A percentile compares a stretch with the other conserved stretches of the same genome.
Conservation (phyloP, 2,888 invertebrate species). For the Drosophila longiperda region DNA sequence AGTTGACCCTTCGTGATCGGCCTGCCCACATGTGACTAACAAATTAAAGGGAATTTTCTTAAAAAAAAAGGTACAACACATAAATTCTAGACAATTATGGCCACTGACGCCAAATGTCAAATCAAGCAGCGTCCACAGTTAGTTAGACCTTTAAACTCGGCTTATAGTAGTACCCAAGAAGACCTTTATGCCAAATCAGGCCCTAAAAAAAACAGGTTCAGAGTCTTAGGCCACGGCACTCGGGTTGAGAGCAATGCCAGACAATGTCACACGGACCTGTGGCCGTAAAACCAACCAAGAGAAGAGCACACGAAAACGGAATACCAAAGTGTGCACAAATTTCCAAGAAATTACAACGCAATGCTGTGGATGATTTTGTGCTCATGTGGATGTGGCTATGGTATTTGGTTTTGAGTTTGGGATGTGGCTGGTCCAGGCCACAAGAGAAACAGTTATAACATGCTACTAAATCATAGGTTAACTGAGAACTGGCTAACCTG, state of each 20-base stretch:
- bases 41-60: conserved; percentile 66
- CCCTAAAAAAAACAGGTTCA: conserved; percentile 78
- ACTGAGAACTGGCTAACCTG: conserved; percentile 67
- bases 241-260: conserved; percentile 57
- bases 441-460: conserved; percentile 81
- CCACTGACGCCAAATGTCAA: conserved; percentile 82
- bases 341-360: conserved; percentile 82
- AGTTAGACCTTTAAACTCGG: conserved; percentile 75
- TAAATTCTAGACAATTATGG: conserved; percentile 81
- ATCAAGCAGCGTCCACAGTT: conserved; percentile 76
- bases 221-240: conserved; percentile 27
- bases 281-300: conserved; percentile 63
- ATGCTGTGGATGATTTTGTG: conserved; percentile 71
- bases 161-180: conserved; percentile 17
- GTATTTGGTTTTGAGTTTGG: conserved; percentile 8
- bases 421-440: conserved; percentile 50
- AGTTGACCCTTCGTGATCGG: conserved; percentile 41
- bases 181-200: conserved; percentile 73
- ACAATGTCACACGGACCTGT: conserved; percentile 72
- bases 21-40: conserved; percentile 64
- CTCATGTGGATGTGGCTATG: conserved; percentile 44
- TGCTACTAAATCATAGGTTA: conserved; percentile 82
- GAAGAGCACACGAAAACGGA: conserved; percentile 68
- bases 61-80: conserved; percentile 72
- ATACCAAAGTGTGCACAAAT: conserved; percentile 84